Conservation (phyloP, 2,888 invertebrate species). For the Orgyia antiqua region DNA sequence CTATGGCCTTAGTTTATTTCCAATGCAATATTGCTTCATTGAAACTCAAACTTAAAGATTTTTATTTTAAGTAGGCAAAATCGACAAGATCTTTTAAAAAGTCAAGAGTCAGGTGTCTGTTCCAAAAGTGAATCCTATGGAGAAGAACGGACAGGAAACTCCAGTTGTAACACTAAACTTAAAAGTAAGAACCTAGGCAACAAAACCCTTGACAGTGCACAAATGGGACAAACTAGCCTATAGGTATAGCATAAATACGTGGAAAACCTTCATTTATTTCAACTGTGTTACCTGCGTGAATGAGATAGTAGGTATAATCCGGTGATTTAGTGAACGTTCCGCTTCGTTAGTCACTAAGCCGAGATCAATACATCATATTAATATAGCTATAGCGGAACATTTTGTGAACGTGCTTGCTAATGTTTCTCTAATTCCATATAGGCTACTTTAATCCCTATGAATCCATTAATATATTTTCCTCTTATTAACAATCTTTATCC, state of each 20-base stretch:
- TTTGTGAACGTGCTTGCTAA: constrained; percentile 1
- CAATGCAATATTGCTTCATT: too few species aligned
- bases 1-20: too few species aligned
- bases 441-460: not conserved
- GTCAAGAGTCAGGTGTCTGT: too few species aligned
- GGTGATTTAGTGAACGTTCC: constrained; percentile 27
- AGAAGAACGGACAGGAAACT: too few species aligned
- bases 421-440: not conserved
- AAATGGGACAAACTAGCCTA: constrained; percentile 15
- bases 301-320: constrained; percentile 30
- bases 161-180: too few species aligned
- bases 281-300: constrained; percentile 26
- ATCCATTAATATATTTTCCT: too few species aligned
- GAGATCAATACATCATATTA: constrained; percentile 27
- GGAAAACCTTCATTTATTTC: constrained; percentile 30
- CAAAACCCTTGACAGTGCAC: constrained; percentile 6
- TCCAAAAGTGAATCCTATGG: too few species aligned
- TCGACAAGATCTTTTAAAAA: too few species aligned
- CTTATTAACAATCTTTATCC: too few species aligned
- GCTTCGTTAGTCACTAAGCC: constrained; percentile 27
- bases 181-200: too few species aligned
- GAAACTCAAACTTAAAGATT: too few species aligned
- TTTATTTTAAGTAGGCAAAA: too few species aligned
- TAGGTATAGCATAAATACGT: constrained; percentile 4
- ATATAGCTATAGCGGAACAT: constrained; percentile 4